These are phyloP conservation scores for Canis aureus DNA, from an alignment of 2,113 vertebrate genomes.

Conservation along the genomic window DNA sequence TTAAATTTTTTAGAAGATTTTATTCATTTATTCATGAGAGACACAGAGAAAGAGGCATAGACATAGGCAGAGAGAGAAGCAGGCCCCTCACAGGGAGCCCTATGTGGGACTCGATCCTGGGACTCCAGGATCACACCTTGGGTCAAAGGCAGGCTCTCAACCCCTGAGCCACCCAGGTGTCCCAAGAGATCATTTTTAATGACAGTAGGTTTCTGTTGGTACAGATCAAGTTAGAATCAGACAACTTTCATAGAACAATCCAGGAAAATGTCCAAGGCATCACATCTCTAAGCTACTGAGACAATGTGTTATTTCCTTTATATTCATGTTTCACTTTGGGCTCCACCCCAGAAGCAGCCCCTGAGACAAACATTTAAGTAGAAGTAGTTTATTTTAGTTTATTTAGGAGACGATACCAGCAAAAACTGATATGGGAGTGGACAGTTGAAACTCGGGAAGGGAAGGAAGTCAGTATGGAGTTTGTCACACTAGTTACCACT, in stretches of 20 bases:
- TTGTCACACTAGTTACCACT: background rate
- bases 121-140: too few species aligned
- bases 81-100: too few species aligned
- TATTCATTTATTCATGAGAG: too few species aligned
- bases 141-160: too few species aligned
- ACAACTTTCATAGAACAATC: constrained; percentile 28
- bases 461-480: background rate
- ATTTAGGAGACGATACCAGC: background rate
- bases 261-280: background rate
- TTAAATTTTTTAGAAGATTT: background rate
- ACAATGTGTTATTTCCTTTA: background rate
- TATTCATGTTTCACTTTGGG: constrained; percentile 12
- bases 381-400: background rate
- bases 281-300: background rate
- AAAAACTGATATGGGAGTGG: background rate
- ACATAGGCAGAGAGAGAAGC: too few species aligned
- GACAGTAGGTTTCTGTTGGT: constrained; percentile 8
- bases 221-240: constrained; percentile 24
- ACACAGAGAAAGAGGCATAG: too few species aligned
- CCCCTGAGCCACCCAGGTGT: background rate
- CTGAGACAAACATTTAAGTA: constrained; percentile 7
- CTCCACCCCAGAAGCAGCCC: background rate
- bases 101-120: too few species aligned
- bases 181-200: background rate
- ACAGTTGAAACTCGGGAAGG: background rate